Percentiles rank a stretch among this genome's conserved stretches.
Conservation (phyloP, 2,113 vertebrate genomes). For the Antidorcas marsupialis region DNA sequence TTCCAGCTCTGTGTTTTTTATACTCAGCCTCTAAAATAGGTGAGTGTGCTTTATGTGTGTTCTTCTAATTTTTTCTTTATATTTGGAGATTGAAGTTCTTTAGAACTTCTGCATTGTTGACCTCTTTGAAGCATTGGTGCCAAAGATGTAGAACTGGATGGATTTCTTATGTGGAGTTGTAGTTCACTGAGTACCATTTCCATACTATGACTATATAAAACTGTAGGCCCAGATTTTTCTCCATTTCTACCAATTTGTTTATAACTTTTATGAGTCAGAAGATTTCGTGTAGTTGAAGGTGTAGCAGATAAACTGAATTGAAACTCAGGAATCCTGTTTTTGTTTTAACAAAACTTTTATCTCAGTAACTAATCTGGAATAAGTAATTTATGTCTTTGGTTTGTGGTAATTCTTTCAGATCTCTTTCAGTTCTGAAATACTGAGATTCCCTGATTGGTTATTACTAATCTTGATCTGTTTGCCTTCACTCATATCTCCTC, state of each 20-base stretch:
- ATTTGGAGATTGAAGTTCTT: not conserved
- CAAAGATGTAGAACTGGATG: not conserved
- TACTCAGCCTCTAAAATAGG: not conserved
- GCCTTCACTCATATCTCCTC: not conserved
- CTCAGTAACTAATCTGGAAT: not conserved
- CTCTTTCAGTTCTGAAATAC: not conserved
- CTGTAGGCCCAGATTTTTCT: not conserved
- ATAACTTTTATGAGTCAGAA: not conserved
- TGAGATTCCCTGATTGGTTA: not conserved
- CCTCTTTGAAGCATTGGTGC: not conserved
- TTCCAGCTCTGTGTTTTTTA: not conserved
- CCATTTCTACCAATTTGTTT: not conserved
- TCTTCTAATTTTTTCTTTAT: not conserved
- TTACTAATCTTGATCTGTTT: not conserved
- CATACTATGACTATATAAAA: not conserved
- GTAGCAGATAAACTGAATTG: not conserved
- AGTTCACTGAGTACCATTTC: not conserved
- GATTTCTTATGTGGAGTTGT: not conserved
- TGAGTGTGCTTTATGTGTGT: not conserved
- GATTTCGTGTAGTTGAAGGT: not conserved
- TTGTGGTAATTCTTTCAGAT: not conserved
- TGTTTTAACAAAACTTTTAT: not conserved
- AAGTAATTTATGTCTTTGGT: not conserved
- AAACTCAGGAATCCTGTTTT: not conserved
- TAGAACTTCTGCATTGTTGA: not conserved